Base-by-base conservation (phyloP, 2,797 vertebrate species). In the Bufotes viridis region DNA sequence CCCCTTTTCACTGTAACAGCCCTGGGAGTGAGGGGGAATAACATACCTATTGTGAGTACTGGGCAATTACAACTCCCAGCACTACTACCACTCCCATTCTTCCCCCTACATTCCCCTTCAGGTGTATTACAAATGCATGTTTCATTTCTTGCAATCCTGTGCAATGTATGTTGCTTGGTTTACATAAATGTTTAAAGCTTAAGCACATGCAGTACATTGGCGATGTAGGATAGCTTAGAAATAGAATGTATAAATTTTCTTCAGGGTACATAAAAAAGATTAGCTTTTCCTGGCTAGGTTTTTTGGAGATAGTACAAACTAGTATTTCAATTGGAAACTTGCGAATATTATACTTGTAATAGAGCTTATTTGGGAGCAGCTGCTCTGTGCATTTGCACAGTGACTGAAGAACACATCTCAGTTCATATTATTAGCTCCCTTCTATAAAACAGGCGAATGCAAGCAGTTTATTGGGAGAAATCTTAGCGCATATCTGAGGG, bases 321-420 rank as follows among this genome's bases (percentile, higher is more conserved):
- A 29, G 26, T 70, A 70, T 70, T 70, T 70, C 67, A 70, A 17
- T 29, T 70, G 24, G 26, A 70, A 26, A 26, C 13, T 70, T 14
- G 24, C 29, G 67, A 70, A 70, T 70, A 70, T 70, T 70, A 70
- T 29, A 29, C 67, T 70, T 70, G 67, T 70, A 17, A 70, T 29
- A 34, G 26, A 15, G 67, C 67, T 70, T 14, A 70, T 7, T 34
- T 29, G 24, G 67, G 26, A 69, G 67, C 67, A 69, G 67, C 26
- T 18, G 29, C 69, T 72, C 6, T 72, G 29, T 72, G 69, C 69
- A 70, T 70, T 24, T 70, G 67, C 22, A 14, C 26, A 7, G 67
- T 70, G 26, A 70, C 67, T 34, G 26, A 70, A 34, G 13, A 70
- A 26, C 26, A 70, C 26, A 69, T 69, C 13, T 69, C 24, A 69